These are phyloP conservation scores for Onthophagus sagittarius DNA, from an alignment of 2,888 invertebrate species.

Conservation along the genomic window DNA sequence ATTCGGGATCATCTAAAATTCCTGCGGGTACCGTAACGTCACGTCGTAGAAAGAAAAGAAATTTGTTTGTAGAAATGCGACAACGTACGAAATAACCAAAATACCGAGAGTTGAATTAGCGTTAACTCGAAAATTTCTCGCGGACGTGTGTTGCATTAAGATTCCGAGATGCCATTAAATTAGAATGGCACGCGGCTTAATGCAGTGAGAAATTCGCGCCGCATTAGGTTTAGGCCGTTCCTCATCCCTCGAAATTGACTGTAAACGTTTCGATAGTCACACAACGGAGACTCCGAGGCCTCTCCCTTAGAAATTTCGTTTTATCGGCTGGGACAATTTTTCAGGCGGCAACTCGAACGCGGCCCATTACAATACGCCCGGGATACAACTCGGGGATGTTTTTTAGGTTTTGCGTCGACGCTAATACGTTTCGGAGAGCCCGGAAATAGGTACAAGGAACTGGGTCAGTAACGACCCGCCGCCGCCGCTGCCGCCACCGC, in stretches of 20 bases:
- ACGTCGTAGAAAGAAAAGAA: neutral
- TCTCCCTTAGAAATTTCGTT: neutral
- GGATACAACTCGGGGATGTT: neutral
- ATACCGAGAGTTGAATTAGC: neutral
- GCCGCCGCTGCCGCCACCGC: neutral
- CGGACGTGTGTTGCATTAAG: neutral
- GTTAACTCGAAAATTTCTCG: neutral
- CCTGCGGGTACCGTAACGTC: neutral
- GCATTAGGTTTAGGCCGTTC: neutral
- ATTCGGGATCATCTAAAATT: neutral
- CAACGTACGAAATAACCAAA: neutral
- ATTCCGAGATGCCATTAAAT: neutral
- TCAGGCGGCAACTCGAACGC: neutral
- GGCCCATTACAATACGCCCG: neutral
- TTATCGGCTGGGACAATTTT: neutral
- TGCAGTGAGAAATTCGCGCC: neutral
- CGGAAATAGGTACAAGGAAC: constrained; percentile 12
- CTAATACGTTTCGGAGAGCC: constrained; percentile 8
- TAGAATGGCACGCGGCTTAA: neutral
- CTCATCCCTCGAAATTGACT: neutral
- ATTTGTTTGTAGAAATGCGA: neutral
- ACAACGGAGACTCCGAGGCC: neutral
- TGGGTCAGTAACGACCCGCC: constrained; percentile 5
- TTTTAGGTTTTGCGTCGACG: neutral
- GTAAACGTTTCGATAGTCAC: neutral